phyloP scores from a whole-genome alignment of 2,888 invertebrate genomes.

The Drosophila tanythrix region DNA sequence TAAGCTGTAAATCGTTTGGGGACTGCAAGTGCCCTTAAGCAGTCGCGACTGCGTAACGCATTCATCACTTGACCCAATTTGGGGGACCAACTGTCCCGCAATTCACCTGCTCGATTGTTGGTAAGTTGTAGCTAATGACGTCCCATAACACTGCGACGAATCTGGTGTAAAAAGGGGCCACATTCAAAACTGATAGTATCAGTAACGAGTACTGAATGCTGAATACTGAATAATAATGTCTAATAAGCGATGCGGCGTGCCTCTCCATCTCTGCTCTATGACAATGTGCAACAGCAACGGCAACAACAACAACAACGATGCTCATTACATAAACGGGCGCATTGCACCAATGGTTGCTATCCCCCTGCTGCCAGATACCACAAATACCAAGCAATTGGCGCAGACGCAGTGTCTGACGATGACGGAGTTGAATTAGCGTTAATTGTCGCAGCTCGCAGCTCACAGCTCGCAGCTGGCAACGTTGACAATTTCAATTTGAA shows the following conservation, averaged over 20 bases:
- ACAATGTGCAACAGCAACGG: constrained; percentile 25
- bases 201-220: constrained; percentile 46
- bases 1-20: constrained; percentile 10
- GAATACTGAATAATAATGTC: constrained; percentile 70
- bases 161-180: constrained; percentile 10
- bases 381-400: constrained; percentile 26
- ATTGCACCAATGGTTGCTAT: constrained; percentile 54
- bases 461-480: constrained; percentile 2
- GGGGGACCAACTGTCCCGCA: constrained; percentile 8
- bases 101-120: constrained; percentile 51
- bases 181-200: constrained; percentile 45
- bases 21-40: constrained; percentile 28
- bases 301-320: constrained; percentile 21
- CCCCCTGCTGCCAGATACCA: not conserved
- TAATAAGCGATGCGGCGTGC: constrained; percentile 44
- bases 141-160: constrained; percentile 30
- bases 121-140: constrained; percentile 40
- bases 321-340: constrained; percentile 70
- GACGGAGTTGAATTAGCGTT: constrained; percentile 62
- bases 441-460: constrained; percentile 61
- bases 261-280: not conserved
- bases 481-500: constrained; percentile 57
- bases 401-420: constrained; percentile 26
- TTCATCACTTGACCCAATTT: constrained; percentile 51
- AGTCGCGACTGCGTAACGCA: constrained; percentile 42